Conservation (phyloP, 2,888 invertebrate species). For the Sarcophaga subvicina region DNA sequence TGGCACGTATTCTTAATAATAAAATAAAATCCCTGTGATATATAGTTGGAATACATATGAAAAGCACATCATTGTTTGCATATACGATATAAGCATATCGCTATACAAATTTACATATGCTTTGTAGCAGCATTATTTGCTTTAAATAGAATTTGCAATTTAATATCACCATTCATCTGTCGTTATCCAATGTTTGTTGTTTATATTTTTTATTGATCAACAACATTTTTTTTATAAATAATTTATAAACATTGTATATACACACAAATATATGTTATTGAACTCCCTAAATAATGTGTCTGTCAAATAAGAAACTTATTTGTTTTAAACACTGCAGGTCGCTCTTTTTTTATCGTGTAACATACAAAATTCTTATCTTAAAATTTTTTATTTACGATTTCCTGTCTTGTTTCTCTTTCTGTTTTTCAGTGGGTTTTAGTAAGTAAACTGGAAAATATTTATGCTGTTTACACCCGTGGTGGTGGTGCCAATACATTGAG, state of each 20-base stretch:
- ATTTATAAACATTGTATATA: too few relatives aligned
- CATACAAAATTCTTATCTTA: slow-evolving; percentile 7
- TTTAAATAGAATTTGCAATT: neutral
- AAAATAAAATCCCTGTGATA: too few relatives aligned
- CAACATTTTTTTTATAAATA: neutral
- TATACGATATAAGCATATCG: neutral
- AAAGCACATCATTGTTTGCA: neutral
- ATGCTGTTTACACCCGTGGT: slow-evolving; percentile 89
- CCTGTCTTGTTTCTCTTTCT: neutral
- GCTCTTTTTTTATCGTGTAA: neutral
- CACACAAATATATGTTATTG: neutral
- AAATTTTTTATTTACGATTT: slow-evolving; percentile 3
- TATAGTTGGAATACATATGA: too few relatives aligned
- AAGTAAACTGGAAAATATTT: slow-evolving; percentile 92
- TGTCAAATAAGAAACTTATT: too few relatives aligned
- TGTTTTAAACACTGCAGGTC: too few relatives aligned
- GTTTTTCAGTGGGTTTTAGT: slow-evolving; percentile 86
- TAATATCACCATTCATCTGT: neutral
- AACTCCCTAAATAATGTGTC: neutral
- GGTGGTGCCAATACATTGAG: slow-evolving; percentile 83
- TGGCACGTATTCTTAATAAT: too few relatives aligned
- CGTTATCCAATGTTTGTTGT: neutral
- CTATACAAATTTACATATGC: neutral
- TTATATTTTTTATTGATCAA: neutral
- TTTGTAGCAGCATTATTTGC: neutral